Evolutionary conservation across 2,797 vertebrate genomes (phyloP), one percentile per base, ranked within the genome.

Genomic region (Myoxocephalus aenaeus): DNA sequence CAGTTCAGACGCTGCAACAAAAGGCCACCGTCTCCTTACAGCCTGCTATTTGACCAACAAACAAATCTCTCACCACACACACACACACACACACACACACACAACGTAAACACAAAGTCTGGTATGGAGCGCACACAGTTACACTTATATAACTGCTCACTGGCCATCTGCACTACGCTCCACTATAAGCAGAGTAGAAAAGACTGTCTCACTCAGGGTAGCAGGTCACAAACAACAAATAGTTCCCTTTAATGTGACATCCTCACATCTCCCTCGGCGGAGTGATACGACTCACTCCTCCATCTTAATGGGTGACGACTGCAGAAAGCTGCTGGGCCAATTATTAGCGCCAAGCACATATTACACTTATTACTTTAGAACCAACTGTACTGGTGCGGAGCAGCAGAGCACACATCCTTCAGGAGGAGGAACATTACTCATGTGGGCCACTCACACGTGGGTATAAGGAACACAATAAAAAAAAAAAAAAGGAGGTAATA

Each of bases 241-340:
- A 27, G 25, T 27, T 27, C 25, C 25, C 25, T 27, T 27, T 27
- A 27, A 27, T 27, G 25, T 27, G 25, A 27, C 25, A 27, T 27
- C 25, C 69, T 79, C 66, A 70, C 51, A 59, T 65, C 73, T 75
- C 66, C 65, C 44, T 59, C 32, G 40, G 48, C 68, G 56, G 65
- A 82, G 73, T 66, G 72, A 87, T 32, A 66, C 86, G 92, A 93
- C 82, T 92, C 92, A 90, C 89, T 82, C 13, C 66, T 80, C 73
- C 7, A 53, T 86, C 78, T 81, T 90, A 92, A 89, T 87, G 87
- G 86, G 82, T 89, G 87, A 93, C 77, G 70, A 87, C 90, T 79
- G 75, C 84, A 89, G 15, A 64, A 77, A n/a, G 83, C 87, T 77
- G 72, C 84, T 29, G 79, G 91, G 80, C 84, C 86, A 90, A 87